phyloP scores from a whole-genome alignment of 2,888 invertebrate species.

The Cancer borealis region DNA sequence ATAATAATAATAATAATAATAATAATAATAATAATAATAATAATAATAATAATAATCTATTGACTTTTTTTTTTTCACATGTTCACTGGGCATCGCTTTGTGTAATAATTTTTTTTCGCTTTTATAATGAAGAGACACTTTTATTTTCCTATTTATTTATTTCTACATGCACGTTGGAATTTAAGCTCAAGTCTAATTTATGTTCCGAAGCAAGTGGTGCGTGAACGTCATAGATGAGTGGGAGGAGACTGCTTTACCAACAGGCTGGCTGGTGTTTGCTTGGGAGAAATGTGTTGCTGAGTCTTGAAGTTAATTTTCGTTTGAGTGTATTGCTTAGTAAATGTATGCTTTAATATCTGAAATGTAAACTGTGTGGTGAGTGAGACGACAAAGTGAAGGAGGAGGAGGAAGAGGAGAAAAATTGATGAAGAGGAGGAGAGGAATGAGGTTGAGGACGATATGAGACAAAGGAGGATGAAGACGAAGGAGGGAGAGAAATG shows the following conservation, averaged over 20 bases:
- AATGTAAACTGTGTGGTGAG: neutral
- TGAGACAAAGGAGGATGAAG: neutral
- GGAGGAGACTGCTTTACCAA: too few species aligned
- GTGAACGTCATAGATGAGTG: too few species aligned
- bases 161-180: too few species aligned
- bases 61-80: too few species aligned
- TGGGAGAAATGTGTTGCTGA: neutral
- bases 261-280: neutral
- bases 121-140: too few species aligned
- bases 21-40: neutral
- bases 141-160: too few species aligned
- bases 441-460: neutral
- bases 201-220: too few species aligned
- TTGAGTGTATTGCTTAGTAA: neutral
- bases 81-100: too few species aligned
- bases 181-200: too few species aligned
- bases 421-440: neutral
- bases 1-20: neutral
- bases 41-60: neutral
- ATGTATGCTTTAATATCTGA: neutral
- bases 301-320: neutral
- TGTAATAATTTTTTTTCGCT: too few species aligned
- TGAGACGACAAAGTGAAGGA: neutral
- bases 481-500: neutral
- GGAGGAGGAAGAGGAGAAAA: neutral